Conservation (phyloP, 2,888 invertebrate species). For the Euphydryas editha region DNA sequence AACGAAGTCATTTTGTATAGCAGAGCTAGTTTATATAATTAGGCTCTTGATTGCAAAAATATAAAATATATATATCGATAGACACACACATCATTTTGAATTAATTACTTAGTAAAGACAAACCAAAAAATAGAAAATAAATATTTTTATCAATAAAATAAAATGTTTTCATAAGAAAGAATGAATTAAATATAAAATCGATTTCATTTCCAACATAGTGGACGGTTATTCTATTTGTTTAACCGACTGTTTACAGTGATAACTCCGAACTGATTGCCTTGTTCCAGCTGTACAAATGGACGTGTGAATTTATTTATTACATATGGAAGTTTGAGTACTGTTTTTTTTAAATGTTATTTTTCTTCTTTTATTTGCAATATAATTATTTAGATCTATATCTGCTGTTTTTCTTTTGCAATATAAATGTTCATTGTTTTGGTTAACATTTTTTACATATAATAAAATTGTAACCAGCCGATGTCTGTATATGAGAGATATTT, state of each 20-base stretch:
- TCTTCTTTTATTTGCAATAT: not conserved
- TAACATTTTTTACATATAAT: too few relatives aligned
- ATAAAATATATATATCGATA: too few relatives aligned
- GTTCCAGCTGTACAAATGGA: constrained; percentile 32
- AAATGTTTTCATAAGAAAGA: not conserved
- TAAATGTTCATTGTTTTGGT: too few relatives aligned
- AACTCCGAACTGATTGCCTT: constrained; percentile 33
- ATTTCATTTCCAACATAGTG: constrained; percentile 5
- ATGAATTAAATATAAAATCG: constrained; percentile 9
- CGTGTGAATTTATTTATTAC: constrained; percentile 23
- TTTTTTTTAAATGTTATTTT: constrained; percentile 1
- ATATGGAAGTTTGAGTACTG: constrained; percentile 13
- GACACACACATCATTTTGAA: too few relatives aligned
- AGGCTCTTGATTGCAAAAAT: too few relatives aligned
- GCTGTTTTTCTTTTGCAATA: too few relatives aligned
- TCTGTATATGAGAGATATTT: too few relatives aligned
- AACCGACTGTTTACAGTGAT: constrained; percentile 30
- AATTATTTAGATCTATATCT: not conserved
- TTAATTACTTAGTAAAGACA: too few relatives aligned
- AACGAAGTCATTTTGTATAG: too few relatives aligned
- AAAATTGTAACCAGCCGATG: too few relatives aligned
- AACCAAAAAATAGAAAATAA: too few relatives aligned
- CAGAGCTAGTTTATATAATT: too few relatives aligned
- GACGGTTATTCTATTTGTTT: constrained; percentile 27
- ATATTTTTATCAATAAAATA: not conserved